Evolutionary conservation across 2,113 vertebrate species (phyloP).

Genomic region (Epinephelus moara): DNA sequence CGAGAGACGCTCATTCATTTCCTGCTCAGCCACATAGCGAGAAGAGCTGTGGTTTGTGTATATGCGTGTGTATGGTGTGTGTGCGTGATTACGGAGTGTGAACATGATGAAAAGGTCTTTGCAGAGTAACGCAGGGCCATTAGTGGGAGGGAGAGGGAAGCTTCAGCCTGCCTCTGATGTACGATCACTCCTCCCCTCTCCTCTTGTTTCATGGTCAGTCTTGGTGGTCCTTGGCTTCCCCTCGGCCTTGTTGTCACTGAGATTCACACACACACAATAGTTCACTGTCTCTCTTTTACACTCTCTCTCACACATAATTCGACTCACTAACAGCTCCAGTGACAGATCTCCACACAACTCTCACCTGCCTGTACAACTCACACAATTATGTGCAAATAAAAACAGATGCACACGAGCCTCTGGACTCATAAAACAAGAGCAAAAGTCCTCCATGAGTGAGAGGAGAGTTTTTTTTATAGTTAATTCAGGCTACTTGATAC

Average conservation of each 20-base stretch:
- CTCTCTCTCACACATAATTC: slow-evolving; percentile 1
- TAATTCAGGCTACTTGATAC: slow-evolving; percentile 12
- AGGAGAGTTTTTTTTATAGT: slow-evolving; percentile 3
- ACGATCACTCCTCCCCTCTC: slow-evolving; percentile 1
- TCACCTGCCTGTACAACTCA: neutral
- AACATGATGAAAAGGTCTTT: slow-evolving; percentile 20
- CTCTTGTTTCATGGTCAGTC: slow-evolving; percentile 22
- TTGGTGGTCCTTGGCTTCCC: slow-evolving; percentile 58
- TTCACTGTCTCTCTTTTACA: slow-evolving; percentile 9
- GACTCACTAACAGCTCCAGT: neutral
- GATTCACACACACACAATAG: slow-evolving; percentile 10
- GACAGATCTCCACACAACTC: neutral
- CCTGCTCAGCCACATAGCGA: neutral
- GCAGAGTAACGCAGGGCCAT: slow-evolving; percentile 1
- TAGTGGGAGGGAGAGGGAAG: slow-evolving; percentile 24
- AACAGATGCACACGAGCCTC: neutral
- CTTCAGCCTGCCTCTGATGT: slow-evolving; percentile 17
- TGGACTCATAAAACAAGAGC: slow-evolving; percentile 20
- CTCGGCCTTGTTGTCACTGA: slow-evolving; percentile 18
- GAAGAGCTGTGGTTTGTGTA: neutral
- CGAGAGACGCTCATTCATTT: neutral
- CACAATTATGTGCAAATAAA: neutral
- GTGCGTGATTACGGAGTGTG: neutral
- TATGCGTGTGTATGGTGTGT: neutral
- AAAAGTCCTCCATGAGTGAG: slow-evolving; percentile 2